phyloP scores from a whole-genome alignment of 2,113 vertebrate genomes.

The Psophia crepitans region DNA sequence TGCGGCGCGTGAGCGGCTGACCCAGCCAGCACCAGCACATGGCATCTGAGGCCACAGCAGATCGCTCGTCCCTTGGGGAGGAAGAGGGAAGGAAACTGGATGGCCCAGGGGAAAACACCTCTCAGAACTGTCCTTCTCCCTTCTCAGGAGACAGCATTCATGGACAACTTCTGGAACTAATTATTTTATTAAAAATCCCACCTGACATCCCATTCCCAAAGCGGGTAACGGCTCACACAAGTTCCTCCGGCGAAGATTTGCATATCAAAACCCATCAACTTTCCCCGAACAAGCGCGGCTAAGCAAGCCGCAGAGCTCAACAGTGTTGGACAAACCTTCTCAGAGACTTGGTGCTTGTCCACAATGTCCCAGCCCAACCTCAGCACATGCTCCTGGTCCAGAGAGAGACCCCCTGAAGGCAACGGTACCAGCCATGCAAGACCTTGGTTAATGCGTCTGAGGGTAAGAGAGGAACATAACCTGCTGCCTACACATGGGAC shows the following conservation, averaged over 20 bases:
- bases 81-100: neutral
- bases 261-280: neutral
- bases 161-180: neutral
- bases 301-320: neutral
- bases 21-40: neutral
- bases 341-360: neutral
- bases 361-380: neutral
- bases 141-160: neutral
- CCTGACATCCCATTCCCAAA: neutral
- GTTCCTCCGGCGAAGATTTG: neutral
- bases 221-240: neutral
- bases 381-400: neutral
- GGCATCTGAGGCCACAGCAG: fast-evolving
- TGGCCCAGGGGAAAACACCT: neutral
- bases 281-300: fast-evolving
- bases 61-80: neutral
- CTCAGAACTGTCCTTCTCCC: neutral
- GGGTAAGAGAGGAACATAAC: neutral
- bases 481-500: neutral
- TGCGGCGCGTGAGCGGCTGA: neutral
- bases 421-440: fast-evolving
- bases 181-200: neutral
- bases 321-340: neutral
- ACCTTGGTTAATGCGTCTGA: neutral
- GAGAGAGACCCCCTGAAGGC: neutral